Evolutionary conservation across 2,888 invertebrate genomes (phyloP).

Genomic region (Chrysodeixis includens): DNA sequence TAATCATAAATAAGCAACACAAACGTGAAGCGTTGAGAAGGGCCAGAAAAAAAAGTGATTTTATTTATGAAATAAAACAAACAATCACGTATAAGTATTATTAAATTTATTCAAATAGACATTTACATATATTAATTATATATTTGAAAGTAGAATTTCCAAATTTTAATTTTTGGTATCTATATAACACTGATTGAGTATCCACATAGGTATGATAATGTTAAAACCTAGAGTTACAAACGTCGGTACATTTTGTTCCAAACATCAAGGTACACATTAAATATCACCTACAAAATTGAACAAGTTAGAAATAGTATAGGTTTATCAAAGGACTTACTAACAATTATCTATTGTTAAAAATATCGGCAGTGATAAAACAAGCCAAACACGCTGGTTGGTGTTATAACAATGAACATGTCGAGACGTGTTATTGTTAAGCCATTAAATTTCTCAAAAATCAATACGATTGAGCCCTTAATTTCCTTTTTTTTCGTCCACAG

Average conservation of each 20-base stretch:
- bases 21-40: too few species aligned
- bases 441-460: constrained; percentile 59
- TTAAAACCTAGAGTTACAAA: constrained; percentile 83
- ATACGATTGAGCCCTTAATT: constrained; percentile 54
- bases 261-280: constrained; percentile 87
- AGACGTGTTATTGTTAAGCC: constrained; percentile 46
- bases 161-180: constrained; percentile 86
- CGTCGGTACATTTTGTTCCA: constrained; percentile 82
- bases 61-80: constrained; percentile 80
- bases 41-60: too few species aligned
- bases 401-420: constrained; percentile 60
- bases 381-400: constrained; percentile 74
- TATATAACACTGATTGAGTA: constrained; percentile 85
- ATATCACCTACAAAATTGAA: constrained; percentile 89
- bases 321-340: constrained; percentile 87
- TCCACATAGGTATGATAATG: constrained; percentile 76
- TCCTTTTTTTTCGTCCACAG: constrained; percentile 62
- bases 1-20: too few species aligned
- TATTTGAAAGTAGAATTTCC: constrained; percentile 85
- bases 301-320: constrained; percentile 88
- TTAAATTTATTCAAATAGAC: constrained; percentile 89
- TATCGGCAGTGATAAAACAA: constrained; percentile 87
- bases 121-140: constrained; percentile 84
- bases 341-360: constrained; percentile 79
- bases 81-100: constrained; percentile 81